Evolutionary conservation across 2,113 vertebrate genomes (phyloP), one percentile per base, ranked within the genome.

Genomic region (Semicossyphus pulcher): DNA sequence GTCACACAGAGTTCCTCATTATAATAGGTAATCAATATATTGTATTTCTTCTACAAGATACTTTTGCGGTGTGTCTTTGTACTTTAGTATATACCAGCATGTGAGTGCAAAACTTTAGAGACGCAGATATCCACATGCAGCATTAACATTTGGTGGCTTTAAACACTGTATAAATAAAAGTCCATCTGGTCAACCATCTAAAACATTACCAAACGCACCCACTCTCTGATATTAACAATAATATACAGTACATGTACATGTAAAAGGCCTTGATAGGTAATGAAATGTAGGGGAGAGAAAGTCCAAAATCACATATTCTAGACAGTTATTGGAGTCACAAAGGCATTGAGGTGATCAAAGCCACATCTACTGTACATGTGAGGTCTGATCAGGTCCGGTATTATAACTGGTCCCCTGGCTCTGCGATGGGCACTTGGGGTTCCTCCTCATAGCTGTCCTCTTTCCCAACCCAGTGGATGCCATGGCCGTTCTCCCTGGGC

Each of bases 381-480:
- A 88, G 79, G 84, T 87, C 83, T 83, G 83, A 77, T 84, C 57
- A 63, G 57, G 65, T 77, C 79, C 45, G 64, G 23, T 72, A 83
- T 92, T 91, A 91, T 66, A 89, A 81, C 16, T 54, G 71, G 29
- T 91, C 86, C 73, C 78, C 71, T 45, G 59, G 78, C 57, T 91
- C 76, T 85, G 82, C 69, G 44, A 91, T 89, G 5, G 92, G 90
- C 77, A 94, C 93, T 78, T 90, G 86, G 88, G 91, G 82, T 42
- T 91, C 78, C 26, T 93, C 93, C 16, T 92, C 93, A 4, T 92
- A 91, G 73, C 91, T 92, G 92, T 95, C 94, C 4, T 94, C 92
- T 84, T 95, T 95, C 74, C 96, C 95, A 37, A 95, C 96, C 97
- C 97, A 97, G 82, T 95, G 94, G 64, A 95, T 93, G 63, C 95